Evolutionary conservation across 2,113 vertebrate genomes (phyloP), one percentile per base, ranked within the genome.

Genomic region (Brevimyrus niger): DNA sequence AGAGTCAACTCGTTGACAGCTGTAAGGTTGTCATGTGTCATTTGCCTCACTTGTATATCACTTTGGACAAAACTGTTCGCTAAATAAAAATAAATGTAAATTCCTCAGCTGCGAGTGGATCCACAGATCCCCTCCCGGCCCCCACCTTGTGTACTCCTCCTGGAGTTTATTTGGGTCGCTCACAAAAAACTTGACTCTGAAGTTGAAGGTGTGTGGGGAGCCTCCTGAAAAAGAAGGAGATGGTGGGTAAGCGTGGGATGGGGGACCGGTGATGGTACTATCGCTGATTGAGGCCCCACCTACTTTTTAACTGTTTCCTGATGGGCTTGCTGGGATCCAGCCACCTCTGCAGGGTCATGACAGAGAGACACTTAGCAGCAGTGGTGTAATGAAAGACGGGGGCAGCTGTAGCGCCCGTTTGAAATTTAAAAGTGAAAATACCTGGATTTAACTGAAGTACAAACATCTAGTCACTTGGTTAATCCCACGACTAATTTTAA

Each of bases 121-220:
- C 58, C 58, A 65, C n/a, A 65, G 61, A 65, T 9, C 7, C 58
- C 61, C 61, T 11, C 61, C n/a, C 1, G n/a, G 23, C 17, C 27
- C 96, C 92, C 93, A 99, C 98, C 98, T 97, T 92, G 98, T 99
- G 93, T 99, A 99, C 93, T 99, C 98, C 95, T 99, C 98, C 95
- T 99, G 98, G 92, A 99, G 97, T 94, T 99, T 99, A 93, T 95
- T 95, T 89, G 98, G 98, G 91, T 99, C 98, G 90, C 96, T 96
- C 93, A 99, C 98, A 96, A 99, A 99, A 95, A 99, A 99, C 95
- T 99, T 99, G 93, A 99, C 98, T 97, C 98, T 97, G 94, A 99
- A 99, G 92, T 97, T 99, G 94, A 99, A 94, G 94, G 94, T 97
- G 93, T 99, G 97, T 90, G 98, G 98, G 87, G 98, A 99, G 91